These are phyloP conservation scores for Euwallacea fornicatus DNA, from an alignment of 1,140 invertebrate species.

Conservation along the genomic window DNA sequence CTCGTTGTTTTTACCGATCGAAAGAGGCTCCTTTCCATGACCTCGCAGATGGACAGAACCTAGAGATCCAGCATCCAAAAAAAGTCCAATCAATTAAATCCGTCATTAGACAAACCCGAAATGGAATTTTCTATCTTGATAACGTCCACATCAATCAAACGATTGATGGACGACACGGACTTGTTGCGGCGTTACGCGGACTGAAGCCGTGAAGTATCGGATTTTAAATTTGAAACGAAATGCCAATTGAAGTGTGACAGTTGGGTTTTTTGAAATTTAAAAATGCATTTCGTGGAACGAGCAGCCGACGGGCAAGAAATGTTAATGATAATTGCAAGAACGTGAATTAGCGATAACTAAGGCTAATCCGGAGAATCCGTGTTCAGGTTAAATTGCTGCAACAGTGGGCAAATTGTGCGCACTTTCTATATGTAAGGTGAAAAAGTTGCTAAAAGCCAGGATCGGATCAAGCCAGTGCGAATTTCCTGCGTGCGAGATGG, in stretches of 20 bases:
- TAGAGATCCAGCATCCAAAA: too few relatives aligned
- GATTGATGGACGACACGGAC: background rate
- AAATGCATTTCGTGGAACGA: too few relatives aligned
- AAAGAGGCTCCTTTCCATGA: too few relatives aligned
- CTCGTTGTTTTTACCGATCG: too few relatives aligned
- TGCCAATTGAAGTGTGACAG: too few relatives aligned
- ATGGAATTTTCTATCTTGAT: background rate
- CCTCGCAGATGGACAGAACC: too few relatives aligned
- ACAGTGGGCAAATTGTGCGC: background rate
- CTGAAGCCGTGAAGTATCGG: too few relatives aligned
- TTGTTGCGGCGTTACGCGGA: background rate
- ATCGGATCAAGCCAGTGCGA: too few relatives aligned
- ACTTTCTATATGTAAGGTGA: constrained; percentile 2
- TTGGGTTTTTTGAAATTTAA: too few relatives aligned
- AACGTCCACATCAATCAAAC: background rate
- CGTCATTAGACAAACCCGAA: background rate
- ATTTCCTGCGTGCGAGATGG: too few relatives aligned
- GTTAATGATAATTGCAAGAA: constrained; percentile 4
- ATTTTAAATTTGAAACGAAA: too few relatives aligned
- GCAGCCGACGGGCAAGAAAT: background rate
- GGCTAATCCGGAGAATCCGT: constrained; percentile 6
- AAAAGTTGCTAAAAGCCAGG: too few relatives aligned
- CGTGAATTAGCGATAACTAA: constrained; percentile 6
- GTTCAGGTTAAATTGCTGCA: constrained; percentile 5
- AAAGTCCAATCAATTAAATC: background rate